Base-by-base conservation (phyloP, 2,797 vertebrate genomes). In the Peromyscus attwateri region DNA sequence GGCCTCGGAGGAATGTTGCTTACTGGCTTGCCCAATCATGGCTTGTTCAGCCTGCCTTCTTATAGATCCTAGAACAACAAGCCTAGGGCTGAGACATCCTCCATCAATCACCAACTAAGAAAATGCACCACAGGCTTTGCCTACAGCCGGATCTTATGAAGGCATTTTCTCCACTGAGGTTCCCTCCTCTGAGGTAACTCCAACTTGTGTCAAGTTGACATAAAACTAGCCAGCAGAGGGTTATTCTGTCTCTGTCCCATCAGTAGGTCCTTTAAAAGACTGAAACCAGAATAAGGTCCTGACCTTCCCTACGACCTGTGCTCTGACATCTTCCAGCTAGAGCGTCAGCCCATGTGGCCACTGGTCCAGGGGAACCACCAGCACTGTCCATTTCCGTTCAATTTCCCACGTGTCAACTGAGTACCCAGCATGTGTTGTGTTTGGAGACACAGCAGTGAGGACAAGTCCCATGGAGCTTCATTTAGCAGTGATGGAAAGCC, bases 211-310 rank as follows among this genome's bases (percentile, higher is more conserved):
- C 31, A 25, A n/a, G 43, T 23, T 52, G 83, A n/a, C 64, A 87
- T 70, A 52, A 87, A 49, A 70, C 31, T 16, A 52, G 12, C 3
- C 83, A 70, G 19, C 31, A 70, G 0, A 25, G 23, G 11, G 31
- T 92, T 87, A 64, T 91, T 92, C 37, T 89, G 27, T 27, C n/a
- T 95, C 19, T 73, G 0, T 37, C 9, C 40, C 52, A 87, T n/a
- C 70, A 19, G n/a, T 55, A 31, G 27, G 27, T 77, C 64, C 27
- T 89, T 96, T 60, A 79, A 76, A 25, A 91, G 57, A 81, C 77
- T 76, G 55, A 92, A 95, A 93, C 57, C 64, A 92, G 77, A 92
- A 17, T 87, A 77, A 84, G 3, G 2, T 76, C 76, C 46, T 93
- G 29, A 1, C 52, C 23, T 62, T 88, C 27, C 66, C 66, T 80